phyloP scores from a whole-genome alignment of 2,797 vertebrate genomes.

The Pipistrellus kuhlii region DNA sequence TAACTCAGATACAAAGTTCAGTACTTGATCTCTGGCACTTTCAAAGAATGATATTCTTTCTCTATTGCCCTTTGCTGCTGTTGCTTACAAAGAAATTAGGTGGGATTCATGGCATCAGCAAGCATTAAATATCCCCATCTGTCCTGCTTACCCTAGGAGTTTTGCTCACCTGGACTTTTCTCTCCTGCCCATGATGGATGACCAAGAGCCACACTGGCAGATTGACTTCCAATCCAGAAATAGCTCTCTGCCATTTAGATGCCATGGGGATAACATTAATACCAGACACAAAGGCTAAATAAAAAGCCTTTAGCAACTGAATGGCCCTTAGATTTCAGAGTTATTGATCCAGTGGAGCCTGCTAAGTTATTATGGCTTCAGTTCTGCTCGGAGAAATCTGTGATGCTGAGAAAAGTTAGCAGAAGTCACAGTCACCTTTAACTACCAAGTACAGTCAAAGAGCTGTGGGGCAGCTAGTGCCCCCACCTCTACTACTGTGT shows the following conservation, averaged over 20 bases:
- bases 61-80: slow-evolving; percentile 17
- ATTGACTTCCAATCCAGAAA: slow-evolving; percentile 75
- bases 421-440: slow-evolving; percentile 73
- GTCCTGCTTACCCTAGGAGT: slow-evolving; percentile 59
- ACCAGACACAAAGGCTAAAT: slow-evolving; percentile 80
- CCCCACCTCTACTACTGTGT: background rate
- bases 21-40: slow-evolving; percentile 36
- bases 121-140: slow-evolving; percentile 57
- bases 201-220: slow-evolving; percentile 62
- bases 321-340: slow-evolving; percentile 83
- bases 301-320: slow-evolving; percentile 80
- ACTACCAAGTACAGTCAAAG: slow-evolving; percentile 54
- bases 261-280: slow-evolving; percentile 77
- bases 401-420: slow-evolving; percentile 80
- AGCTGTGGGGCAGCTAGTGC: background rate
- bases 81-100: slow-evolving; percentile 64
- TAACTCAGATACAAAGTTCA: background rate
- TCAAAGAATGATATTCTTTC: slow-evolving; percentile 34
- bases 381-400: slow-evolving; percentile 81
- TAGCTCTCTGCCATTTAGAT: slow-evolving; percentile 79
- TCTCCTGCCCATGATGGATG: slow-evolving; percentile 67
- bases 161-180: slow-evolving; percentile 69
- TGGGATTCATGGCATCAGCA: slow-evolving; percentile 63
- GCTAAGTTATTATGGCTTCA: slow-evolving; percentile 82
- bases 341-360: slow-evolving; percentile 81